Evolutionary conservation across 1,140 invertebrate species (phyloP).

Genomic region (Lepidurus packardi): DNA sequence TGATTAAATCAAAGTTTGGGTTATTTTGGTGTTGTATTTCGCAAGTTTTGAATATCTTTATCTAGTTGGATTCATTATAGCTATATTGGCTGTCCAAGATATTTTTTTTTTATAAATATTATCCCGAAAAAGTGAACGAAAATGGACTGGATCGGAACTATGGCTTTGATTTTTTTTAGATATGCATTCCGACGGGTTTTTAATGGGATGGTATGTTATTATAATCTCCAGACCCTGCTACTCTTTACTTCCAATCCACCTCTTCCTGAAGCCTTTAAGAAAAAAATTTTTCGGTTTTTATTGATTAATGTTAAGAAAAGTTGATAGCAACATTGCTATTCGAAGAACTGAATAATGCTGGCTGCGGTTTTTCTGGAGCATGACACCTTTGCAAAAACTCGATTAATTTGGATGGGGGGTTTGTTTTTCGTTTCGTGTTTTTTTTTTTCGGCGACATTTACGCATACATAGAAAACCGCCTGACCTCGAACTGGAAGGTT

Average conservation of each 20-base stretch:
- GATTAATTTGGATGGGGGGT: slow-evolving; percentile 16
- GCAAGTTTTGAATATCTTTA: neutral
- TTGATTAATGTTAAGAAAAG: neutral
- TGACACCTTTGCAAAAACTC: neutral
- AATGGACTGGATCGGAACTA: too few relatives aligned
- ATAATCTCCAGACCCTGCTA: too few relatives aligned
- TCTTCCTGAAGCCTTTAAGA: too few relatives aligned
- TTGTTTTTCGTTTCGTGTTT: slow-evolving; percentile 28
- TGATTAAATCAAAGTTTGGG: slow-evolving; percentile 15
- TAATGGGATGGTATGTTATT: too few relatives aligned
- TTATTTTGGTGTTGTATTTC: neutral
- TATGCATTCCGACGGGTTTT: too few relatives aligned
- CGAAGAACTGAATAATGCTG: slow-evolving; percentile 19
- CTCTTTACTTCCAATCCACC: too few relatives aligned
- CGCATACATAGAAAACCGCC: slow-evolving; percentile 47
- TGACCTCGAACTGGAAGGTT: slow-evolving; percentile 96
- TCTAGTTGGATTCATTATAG: neutral
- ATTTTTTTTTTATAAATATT: neutral
- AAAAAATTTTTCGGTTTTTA: neutral
- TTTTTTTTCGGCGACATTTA: slow-evolving; percentile 24
- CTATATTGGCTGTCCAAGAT: neutral
- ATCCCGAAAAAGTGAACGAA: too few relatives aligned
- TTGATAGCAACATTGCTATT: neutral
- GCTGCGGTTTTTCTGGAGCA: neutral
- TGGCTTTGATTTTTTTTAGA: too few relatives aligned